A percentile compares a stretch with the other conserved stretches of the same genome.
These are phyloP conservation scores for Pasiphila rectangulata DNA, from an alignment of 2,888 invertebrate species.

Conservation along the genomic window DNA sequence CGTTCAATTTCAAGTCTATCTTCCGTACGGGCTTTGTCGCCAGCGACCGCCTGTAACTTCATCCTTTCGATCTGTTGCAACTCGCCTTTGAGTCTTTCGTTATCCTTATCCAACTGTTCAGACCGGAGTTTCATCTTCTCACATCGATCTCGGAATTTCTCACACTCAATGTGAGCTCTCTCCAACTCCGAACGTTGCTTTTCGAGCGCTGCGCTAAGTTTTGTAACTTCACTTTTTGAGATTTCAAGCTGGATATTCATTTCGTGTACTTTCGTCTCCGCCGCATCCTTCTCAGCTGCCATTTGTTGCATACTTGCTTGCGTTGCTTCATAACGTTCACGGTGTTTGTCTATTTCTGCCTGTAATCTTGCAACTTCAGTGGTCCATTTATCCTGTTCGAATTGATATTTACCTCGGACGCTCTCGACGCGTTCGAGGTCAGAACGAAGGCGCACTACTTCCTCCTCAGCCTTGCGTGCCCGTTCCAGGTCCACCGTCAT, in stretches of 20 bases:
- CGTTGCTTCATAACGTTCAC: constrained; percentile 87
- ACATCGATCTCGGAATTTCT: constrained; percentile 92
- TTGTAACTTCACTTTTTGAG: constrained; percentile 88
- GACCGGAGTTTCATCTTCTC: constrained; percentile 89
- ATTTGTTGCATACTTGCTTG: constrained; percentile 87
- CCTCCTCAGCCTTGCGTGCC: constrained; percentile 85
- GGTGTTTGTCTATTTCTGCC: constrained; percentile 86
- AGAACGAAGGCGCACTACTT: constrained; percentile 83
- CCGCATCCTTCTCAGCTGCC: constrained; percentile 83
- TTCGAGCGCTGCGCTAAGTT: constrained; percentile 87
- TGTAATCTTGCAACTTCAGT: constrained; percentile 88
- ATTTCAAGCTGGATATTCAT: constrained; percentile 89
- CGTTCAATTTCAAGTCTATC: constrained; percentile 91
- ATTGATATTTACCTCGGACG: constrained; percentile 83
- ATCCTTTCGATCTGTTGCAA: constrained; percentile 87
- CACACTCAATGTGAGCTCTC: constrained; percentile 92
- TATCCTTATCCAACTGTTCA: constrained; percentile 84
- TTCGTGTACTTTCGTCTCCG: constrained; percentile 87
- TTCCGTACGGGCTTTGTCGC: constrained; percentile 83
- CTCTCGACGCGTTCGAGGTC: constrained; percentile 88
- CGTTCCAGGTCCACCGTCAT: constrained; percentile 89
- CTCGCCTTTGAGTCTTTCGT: constrained; percentile 73
- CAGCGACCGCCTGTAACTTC: constrained; percentile 84
- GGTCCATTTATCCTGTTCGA: constrained; percentile 79
- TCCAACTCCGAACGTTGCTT: constrained; percentile 90